Evolutionary conservation across 2,113 vertebrate species (phyloP).

Genomic region (Puntigrus tetrazona): DNA sequence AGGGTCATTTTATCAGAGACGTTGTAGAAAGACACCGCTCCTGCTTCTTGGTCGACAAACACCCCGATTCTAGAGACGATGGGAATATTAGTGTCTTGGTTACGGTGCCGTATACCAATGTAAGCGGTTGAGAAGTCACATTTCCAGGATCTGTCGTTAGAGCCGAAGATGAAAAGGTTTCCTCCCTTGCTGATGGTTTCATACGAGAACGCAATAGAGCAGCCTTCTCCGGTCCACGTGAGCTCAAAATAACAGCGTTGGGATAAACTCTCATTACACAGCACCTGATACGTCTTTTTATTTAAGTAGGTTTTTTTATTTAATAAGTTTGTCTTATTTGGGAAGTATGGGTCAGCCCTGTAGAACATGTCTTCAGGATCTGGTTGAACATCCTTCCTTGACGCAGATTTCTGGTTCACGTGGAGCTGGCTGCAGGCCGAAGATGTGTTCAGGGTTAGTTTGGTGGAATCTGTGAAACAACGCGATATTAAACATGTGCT

Average conservation of each 20-base stretch:
- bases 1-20: conserved; percentile 41
- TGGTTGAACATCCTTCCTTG: background rate
- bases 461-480: background rate
- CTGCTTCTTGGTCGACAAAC: conserved; percentile 24
- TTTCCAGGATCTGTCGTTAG: conserved; percentile 38
- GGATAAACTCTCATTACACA: background rate
- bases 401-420: background rate
- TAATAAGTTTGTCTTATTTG: too few relatives aligned
- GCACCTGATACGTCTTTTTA: background rate
- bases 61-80: conserved; percentile 36
- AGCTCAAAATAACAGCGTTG: conserved; percentile 27
- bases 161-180: background rate
- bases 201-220: conserved; percentile 8
- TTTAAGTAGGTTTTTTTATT: too few relatives aligned
- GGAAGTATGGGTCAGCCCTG: too few relatives aligned
- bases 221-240: background rate
- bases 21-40: conserved; percentile 29
- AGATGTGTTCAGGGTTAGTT: background rate
- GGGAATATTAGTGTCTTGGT: background rate
- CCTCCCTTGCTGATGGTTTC: background rate
- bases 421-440: background rate
- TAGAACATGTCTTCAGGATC: too few relatives aligned
- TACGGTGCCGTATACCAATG: background rate
- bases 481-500: background rate
- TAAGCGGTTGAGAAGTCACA: background rate